These are phyloP conservation scores for Sitophilus oryzae DNA, from an alignment of 1,140 invertebrate genomes.

Conservation along the genomic window DNA sequence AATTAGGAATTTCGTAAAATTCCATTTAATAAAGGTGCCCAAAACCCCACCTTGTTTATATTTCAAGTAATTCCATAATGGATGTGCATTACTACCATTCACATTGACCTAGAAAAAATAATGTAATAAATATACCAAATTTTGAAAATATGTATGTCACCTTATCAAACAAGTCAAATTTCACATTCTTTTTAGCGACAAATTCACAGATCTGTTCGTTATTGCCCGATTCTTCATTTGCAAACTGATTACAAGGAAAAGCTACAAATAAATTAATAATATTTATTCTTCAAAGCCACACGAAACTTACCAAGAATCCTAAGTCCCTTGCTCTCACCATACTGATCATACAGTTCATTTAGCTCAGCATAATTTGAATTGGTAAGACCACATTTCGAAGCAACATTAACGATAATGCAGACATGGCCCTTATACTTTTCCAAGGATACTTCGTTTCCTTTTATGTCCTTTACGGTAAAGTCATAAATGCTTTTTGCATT, in stretches of 20 bases:
- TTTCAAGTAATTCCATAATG: conserved; percentile 85
- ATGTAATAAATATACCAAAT: conserved; percentile 53
- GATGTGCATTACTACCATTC: conserved; percentile 79
- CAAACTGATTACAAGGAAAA: conserved; percentile 85
- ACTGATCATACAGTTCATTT: conserved; percentile 67
- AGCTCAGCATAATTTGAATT: conserved; percentile 71
- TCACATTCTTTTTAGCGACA: conserved; percentile 58
- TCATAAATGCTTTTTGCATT: conserved; percentile 55
- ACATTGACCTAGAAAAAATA: conserved; percentile 77
- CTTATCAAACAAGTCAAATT: conserved; percentile 73
- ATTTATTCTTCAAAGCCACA: neutral
- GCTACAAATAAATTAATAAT: conserved; percentile 48
- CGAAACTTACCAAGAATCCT: conserved; percentile 60
- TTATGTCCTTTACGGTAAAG: conserved; percentile 66
- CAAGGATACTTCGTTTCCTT: conserved; percentile 64
- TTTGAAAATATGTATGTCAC: neutral
- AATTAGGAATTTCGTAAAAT: conserved; percentile 93
- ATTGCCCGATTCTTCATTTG: conserved; percentile 68
- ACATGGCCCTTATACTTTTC: conserved; percentile 67
- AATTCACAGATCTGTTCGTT: conserved; percentile 68
- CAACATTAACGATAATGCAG: conserved; percentile 77
- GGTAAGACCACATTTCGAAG: conserved; percentile 78
- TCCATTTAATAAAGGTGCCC: conserved; percentile 89
- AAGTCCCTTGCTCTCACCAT: conserved; percentile 57
- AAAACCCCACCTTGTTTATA: conserved; percentile 65